Base-by-base conservation (phyloP, 2,888 invertebrate genomes). In the Ichneumon xanthorius region DNA sequence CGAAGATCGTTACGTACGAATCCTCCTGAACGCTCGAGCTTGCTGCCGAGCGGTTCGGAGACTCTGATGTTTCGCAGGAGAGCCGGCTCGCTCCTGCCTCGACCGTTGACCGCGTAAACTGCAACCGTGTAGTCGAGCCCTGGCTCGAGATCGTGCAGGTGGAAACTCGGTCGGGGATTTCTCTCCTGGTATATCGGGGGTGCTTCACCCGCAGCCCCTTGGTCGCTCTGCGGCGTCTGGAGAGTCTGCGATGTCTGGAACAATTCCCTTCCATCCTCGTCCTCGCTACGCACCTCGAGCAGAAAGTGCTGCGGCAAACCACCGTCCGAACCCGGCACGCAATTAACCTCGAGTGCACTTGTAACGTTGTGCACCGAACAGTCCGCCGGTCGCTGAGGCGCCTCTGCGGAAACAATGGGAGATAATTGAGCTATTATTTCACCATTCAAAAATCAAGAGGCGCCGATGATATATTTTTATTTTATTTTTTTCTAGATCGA, bases 301-400 rank as follows among this genome's bases (percentile, higher is more conserved):
- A 97, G 95, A 94, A 98, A 98, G 94, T 96, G 96, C 93, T 98
- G 98, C 40, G 96, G 96, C 68, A 97, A 95, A 16, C 98, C 98
- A 5, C 98, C 98, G 92, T 97, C 97, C 92, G 96, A 96, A 65
- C 98, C 97, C 0, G 97, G 96, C 87, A 96, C 95, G 94, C 98
- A 98, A 88, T 95, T 96, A 87, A 97, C 96, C 92, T 96, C 96
- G 70, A 97, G 93, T 33, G 94, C 95, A 0, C 95, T 95, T 80
- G 96, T 96, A 90, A 96, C 96, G 93, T 97, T 97, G 86, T 95
- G 95, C 88, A 97, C 94, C 88, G 96, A 95, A 93, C 98, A 98
- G 92, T 96, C 96, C 90, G 95, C 95, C 7, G 97, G 98, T 9
- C 97, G 95, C 91, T 97, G 97, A 0, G 98, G 98, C 53, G 96